Evolutionary conservation across 2,888 invertebrate genomes (phyloP), one percentile per base, ranked within the genome.

Genomic region (Hypsopygia costalis): DNA sequence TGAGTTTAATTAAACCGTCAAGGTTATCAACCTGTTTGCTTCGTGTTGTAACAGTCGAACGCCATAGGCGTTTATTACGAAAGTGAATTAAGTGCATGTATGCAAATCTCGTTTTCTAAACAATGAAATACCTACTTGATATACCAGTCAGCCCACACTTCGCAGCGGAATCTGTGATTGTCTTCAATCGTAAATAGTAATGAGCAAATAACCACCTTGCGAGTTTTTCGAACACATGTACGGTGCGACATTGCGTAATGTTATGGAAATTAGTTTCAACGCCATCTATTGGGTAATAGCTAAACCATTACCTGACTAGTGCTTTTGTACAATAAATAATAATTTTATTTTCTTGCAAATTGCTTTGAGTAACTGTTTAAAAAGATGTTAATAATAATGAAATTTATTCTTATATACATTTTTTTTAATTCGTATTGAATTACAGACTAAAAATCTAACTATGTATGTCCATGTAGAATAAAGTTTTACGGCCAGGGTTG

Each of bases 31-130:
- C 46, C 37, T 29, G 49, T 45, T 42, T n/a, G n/a, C n/a, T 33
- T 41, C 36, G 40, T 40, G 16, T 29, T 22, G 22, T 27, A 25
- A 16, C 6, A 25, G n/a, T n/a, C 29, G 22, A 34, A 22, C 22
- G 33, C 38, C 32, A 42, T 51, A 48, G 52, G 49, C 47, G 44
- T 66, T 67, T 8, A 36, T 47, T 47, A 42, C 47, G 36, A 37
- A 38, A 46, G n/a, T 4, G 16, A 16, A n/a, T n/a, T n/a, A 16
- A 16, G 61, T 57, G 64, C 63, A 66, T 71, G 54, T 71, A 76
- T 75, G 75, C 63, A 68, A 77, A 73, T 75, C 54, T 48, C 56
- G 58, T 67, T 55, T 52, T 62, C 50, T 57, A 55, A 68, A 74
- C 75, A 77, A 72, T 76, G 71, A 53, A 52, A 49, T 12, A 25